Percentiles rank a stretch among this genome's conserved stretches.
phyloP scores from a whole-genome alignment of 2,888 invertebrate species.

The Argyresthia goedartella region DNA sequence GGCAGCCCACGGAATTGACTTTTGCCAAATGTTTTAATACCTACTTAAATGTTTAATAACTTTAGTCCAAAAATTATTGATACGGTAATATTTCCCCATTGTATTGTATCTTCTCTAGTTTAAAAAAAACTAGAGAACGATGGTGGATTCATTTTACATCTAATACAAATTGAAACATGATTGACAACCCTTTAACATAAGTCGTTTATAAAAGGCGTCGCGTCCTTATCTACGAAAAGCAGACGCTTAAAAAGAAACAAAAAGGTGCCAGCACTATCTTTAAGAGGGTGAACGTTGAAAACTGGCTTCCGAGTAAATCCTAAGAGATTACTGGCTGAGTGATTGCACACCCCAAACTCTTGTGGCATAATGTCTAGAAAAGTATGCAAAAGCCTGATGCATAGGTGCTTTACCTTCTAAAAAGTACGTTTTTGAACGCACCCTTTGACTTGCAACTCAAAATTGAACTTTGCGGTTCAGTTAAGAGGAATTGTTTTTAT shows the following conservation, averaged over 20 bases:
- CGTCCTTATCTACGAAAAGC: slow-evolving; percentile 45
- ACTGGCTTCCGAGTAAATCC: slow-evolving; percentile 39
- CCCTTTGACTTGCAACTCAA: slow-evolving; percentile 3
- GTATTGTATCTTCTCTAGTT: not conserved
- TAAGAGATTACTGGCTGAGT: slow-evolving; percentile 66
- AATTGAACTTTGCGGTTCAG: slow-evolving; percentile 19
- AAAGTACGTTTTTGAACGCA: slow-evolving; percentile 17
- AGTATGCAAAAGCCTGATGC: slow-evolving; percentile 36
- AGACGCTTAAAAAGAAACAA: slow-evolving; percentile 53
- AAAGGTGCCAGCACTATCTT: slow-evolving; percentile 28
- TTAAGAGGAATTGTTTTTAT: slow-evolving; percentile 24
- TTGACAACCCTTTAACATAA: slow-evolving; percentile 13
- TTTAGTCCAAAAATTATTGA: too few species aligned
- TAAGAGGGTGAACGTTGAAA: slow-evolving; percentile 23
- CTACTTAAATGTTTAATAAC: too few species aligned
- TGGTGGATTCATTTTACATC: not conserved
- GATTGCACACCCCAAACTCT: slow-evolving; percentile 62
- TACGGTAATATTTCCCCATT: not conserved
- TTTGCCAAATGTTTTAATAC: too few species aligned
- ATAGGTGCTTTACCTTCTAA: slow-evolving; percentile 45
- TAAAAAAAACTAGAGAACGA: too few species aligned
- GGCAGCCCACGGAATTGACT: too few species aligned
- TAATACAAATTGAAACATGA: slow-evolving; percentile 23
- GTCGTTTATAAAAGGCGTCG: slow-evolving; percentile 29
- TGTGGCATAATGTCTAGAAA: slow-evolving; percentile 33